phyloP scores from a whole-genome alignment of 2,797 vertebrate species.

The Artibeus lituratus region DNA sequence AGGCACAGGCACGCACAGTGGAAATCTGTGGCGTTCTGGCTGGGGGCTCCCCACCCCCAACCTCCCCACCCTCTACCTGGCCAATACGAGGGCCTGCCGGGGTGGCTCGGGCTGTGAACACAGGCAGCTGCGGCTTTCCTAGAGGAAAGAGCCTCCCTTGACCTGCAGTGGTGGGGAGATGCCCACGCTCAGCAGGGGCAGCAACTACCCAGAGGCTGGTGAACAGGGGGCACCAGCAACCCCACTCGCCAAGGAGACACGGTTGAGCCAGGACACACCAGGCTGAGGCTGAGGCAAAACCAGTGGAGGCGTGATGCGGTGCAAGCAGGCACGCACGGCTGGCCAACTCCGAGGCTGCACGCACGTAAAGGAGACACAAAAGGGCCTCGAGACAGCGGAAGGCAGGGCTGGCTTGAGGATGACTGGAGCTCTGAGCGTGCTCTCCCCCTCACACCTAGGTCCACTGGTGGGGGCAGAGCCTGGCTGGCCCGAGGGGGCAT shows the following conservation, averaged over 20 bases:
- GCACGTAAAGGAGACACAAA: not conserved
- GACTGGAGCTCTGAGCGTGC: not conserved
- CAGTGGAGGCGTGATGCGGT: not conserved
- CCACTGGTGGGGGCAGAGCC: too few relatives aligned
- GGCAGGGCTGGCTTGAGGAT: not conserved
- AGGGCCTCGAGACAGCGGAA: not conserved
- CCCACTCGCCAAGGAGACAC: not conserved
- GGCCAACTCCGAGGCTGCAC: not conserved
- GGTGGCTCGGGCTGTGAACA: not conserved
- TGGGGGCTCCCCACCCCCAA: too few relatives aligned
- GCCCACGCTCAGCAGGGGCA: not conserved
- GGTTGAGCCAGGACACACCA: not conserved
- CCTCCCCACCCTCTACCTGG: not conserved
- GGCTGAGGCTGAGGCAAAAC: not conserved
- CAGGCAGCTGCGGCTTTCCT: not conserved
- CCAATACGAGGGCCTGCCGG: fast-evolving
- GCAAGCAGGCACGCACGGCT: not conserved
- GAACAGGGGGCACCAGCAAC: not conserved
- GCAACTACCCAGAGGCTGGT: not conserved
- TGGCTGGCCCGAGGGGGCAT: too few relatives aligned
- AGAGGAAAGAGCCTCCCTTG: not conserved
- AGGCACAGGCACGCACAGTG: not conserved
- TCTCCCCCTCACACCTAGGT: not conserved
- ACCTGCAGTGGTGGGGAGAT: not conserved
- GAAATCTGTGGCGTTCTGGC: not conserved